These are phyloP conservation scores for Hyposoter didymator DNA, from an alignment of 2,888 invertebrate genomes.

Conservation along the genomic window DNA sequence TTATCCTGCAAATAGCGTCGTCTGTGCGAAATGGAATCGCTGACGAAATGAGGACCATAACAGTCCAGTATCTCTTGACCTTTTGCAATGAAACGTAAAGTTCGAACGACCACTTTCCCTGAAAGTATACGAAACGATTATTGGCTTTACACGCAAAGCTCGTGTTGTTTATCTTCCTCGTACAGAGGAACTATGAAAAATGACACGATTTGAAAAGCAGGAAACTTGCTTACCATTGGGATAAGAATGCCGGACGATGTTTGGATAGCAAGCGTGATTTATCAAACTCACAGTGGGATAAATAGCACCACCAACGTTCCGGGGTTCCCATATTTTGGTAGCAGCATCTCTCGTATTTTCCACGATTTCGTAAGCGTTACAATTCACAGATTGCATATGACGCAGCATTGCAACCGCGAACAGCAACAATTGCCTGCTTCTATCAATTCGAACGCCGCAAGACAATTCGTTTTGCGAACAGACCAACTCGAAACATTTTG, in stretches of 20 bases:
- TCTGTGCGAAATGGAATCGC: slow-evolving; percentile 76
- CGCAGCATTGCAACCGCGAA: slow-evolving; percentile 81
- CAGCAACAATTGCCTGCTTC: slow-evolving; percentile 72
- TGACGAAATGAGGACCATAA: slow-evolving; percentile 84
- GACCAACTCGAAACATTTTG: slow-evolving; percentile 80
- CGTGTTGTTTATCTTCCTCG: no score
- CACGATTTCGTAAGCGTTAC: slow-evolving; percentile 85
- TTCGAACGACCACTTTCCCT: slow-evolving; percentile 80
- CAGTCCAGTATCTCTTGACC: slow-evolving; percentile 84
- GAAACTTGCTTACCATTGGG: slow-evolving; percentile 73
- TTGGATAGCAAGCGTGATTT: slow-evolving; percentile 85
- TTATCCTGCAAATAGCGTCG: slow-evolving; percentile 80
- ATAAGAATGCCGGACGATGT: slow-evolving; percentile 83
- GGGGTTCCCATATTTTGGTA: slow-evolving; percentile 78
- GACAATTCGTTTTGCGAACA: slow-evolving; percentile 70
- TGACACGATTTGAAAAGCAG: no score
- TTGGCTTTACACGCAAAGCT: background rate
- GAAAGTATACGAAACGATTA: slow-evolving; percentile 51
- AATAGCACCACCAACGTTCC: slow-evolving; percentile 84
- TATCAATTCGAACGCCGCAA: slow-evolving; percentile 64
- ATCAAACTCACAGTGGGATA: slow-evolving; percentile 84
- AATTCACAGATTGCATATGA: slow-evolving; percentile 84
- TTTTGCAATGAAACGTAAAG: slow-evolving; percentile 80
- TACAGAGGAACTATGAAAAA: no score
- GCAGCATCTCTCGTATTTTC: slow-evolving; percentile 78